Percentiles rank a stretch among this genome's conserved stretches.
Evolutionary conservation across 1,140 invertebrate genomes (phyloP).

Genomic region (Lysiphlebus fabarum): DNA sequence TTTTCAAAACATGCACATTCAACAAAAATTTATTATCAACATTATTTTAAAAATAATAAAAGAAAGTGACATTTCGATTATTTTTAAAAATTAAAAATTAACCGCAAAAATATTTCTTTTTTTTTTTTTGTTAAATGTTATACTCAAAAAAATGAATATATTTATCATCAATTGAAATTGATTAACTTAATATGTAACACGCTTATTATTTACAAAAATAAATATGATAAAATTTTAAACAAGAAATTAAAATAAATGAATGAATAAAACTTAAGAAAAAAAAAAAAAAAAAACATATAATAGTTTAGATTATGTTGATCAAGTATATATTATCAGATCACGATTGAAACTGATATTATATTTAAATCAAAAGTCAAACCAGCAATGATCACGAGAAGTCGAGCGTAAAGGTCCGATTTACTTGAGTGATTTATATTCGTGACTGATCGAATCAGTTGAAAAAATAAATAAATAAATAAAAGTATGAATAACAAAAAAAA

Average conservation of each 20-base stretch:
- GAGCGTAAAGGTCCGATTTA: constrained; percentile 8
- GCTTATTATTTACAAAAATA: too few species aligned
- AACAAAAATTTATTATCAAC: not conserved
- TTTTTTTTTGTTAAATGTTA: too few species aligned
- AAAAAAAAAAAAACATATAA: not conserved
- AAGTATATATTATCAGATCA: not conserved
- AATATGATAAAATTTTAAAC: too few species aligned
- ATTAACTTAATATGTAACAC: too few species aligned
- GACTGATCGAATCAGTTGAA: too few species aligned
- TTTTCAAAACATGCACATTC: constrained; percentile 15
- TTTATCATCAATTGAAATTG: too few species aligned
- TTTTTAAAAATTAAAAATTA: not conserved
- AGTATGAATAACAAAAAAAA: too few species aligned
- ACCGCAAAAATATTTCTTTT: too few species aligned
- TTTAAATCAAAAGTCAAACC: constrained; percentile 15
- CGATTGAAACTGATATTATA: constrained; percentile 6
- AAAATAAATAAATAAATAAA: too few species aligned
- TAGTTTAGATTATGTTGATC: not conserved
- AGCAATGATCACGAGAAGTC: constrained; percentile 11
- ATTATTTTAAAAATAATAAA: not conserved
- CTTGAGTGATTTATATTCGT: constrained; percentile 5
- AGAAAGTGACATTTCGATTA: constrained; percentile 18
- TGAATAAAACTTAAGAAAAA: not conserved
- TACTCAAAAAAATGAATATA: too few species aligned
- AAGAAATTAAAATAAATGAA: too few species aligned